A percentile compares a stretch with the other conserved stretches of the same genome.
Conservation (phyloP, 2,888 invertebrate genomes). For the Drosophila prolongata region DNA sequence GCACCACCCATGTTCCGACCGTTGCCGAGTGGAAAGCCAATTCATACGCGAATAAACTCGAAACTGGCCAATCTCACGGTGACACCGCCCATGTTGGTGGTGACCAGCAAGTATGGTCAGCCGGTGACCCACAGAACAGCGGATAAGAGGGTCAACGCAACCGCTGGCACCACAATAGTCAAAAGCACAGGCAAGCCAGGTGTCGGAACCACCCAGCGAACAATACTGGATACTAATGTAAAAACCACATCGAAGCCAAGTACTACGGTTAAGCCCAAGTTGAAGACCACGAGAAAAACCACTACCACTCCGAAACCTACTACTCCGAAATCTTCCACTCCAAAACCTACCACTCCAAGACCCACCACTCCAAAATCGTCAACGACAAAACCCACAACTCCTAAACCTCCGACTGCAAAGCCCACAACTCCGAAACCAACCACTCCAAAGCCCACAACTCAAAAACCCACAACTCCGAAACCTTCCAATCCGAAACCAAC, state of each 20-base stretch:
- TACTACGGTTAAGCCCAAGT: constrained; percentile 16
- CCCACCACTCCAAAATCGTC: constrained; percentile 7
- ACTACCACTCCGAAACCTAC: constrained; percentile 21
- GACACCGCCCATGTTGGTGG: constrained; percentile 67
- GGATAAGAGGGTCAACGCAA: constrained; percentile 22
- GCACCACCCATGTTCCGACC: constrained; percentile 77
- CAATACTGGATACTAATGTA: constrained; percentile 26
- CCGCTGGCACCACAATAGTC: constrained; percentile 7
- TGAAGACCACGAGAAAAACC: constrained; percentile 40
- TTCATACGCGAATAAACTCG: constrained; percentile 77
- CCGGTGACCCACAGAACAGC: constrained; percentile 65
- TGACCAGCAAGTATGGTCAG: constrained; percentile 62
- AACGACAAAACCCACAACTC: constrained; percentile 11
- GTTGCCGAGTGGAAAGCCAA: constrained; percentile 65
- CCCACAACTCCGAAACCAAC: constrained; percentile 55
- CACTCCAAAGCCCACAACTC: background rate
- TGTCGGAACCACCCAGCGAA: background rate
- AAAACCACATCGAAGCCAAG: constrained; percentile 14
- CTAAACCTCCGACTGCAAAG: constrained; percentile 4
- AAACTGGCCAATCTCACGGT: constrained; percentile 79
- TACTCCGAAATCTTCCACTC: constrained; percentile 5
- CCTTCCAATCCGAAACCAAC: constrained; percentile 25
- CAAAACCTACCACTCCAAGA: constrained; percentile 24
- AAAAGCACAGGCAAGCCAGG: constrained; percentile 9
- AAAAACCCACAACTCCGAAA: constrained; percentile 2